Evolutionary conservation across 2,888 invertebrate genomes (phyloP).

Genomic region (Leptopilina syphax): DNA sequence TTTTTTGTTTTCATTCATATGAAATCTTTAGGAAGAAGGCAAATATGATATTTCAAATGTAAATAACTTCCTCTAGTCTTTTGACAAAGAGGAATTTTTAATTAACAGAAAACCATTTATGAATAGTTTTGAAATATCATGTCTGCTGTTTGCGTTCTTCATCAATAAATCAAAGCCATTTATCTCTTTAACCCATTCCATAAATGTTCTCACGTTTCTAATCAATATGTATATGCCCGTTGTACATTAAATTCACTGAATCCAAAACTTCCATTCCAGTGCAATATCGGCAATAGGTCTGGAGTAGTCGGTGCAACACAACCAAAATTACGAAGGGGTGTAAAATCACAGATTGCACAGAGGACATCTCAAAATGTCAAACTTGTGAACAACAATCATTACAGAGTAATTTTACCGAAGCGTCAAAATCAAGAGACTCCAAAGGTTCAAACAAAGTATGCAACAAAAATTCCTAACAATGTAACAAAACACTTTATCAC

Average conservation of each 20-base stretch:
- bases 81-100: too few relatives aligned
- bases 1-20: background rate
- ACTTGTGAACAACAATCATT: conserved; percentile 46
- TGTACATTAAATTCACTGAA: background rate
- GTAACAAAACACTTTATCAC: conserved; percentile 61
- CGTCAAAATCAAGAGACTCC: conserved; percentile 59
- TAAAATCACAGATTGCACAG: conserved; percentile 54
- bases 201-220: conserved; percentile 9
- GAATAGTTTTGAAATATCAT: background rate
- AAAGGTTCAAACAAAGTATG: conserved; percentile 58
- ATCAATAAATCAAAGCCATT: background rate
- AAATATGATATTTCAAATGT: too few relatives aligned
- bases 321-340: conserved; percentile 45
- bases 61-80: too few relatives aligned
- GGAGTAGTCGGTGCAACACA: background rate
- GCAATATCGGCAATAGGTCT: background rate
- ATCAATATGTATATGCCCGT: background rate
- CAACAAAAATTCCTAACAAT: conserved; percentile 61
- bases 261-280: conserved; percentile 4
- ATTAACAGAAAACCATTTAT: background rate
- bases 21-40: too few relatives aligned
- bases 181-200: conserved; percentile 17
- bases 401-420: conserved; percentile 54
- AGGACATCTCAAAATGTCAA: conserved; percentile 49
- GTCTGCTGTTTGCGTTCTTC: background rate